Conservation (phyloP, 2,797 vertebrate species). For the Chiroxiphia lanceolata region DNA sequence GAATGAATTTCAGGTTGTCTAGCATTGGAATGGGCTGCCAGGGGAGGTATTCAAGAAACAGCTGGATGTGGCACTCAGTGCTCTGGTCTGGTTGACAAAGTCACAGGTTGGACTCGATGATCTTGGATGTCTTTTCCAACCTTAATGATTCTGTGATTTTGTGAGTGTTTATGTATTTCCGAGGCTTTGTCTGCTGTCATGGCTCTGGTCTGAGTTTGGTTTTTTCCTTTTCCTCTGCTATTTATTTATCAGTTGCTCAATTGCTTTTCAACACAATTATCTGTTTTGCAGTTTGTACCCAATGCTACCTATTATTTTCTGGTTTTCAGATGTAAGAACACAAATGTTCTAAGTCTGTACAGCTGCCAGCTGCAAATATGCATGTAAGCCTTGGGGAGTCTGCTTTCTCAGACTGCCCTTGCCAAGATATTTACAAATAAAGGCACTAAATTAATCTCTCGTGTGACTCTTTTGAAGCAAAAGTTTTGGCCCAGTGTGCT, state of each 20-base stretch:
- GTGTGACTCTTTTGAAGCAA: background rate
- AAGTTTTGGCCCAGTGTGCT: background rate
- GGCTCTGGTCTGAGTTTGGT: background rate
- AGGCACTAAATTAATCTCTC: background rate
- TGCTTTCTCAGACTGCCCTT: background rate
- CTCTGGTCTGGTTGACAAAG: background rate
- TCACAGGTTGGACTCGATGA: background rate
- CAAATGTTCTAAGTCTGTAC: background rate
- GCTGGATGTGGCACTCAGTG: background rate
- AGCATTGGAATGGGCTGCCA: background rate
- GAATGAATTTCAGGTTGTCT: background rate
- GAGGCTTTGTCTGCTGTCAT: background rate
- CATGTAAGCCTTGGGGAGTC: background rate
- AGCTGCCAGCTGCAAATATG: background rate
- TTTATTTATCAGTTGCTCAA: background rate
- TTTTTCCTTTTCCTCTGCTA: background rate
- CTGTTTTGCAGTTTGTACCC: background rate
- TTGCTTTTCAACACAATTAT: background rate
- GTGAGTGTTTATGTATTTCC: background rate
- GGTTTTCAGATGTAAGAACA: background rate
- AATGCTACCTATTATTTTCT: background rate
- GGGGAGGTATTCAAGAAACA: background rate
- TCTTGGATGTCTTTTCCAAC: background rate
- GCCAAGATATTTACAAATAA: constrained; percentile 26
- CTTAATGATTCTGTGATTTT: background rate